Percentiles rank a stretch among this genome's conserved stretches.
Conservation (phyloP, 2,797 vertebrate species). For the Eupleurogrammus muticus region DNA sequence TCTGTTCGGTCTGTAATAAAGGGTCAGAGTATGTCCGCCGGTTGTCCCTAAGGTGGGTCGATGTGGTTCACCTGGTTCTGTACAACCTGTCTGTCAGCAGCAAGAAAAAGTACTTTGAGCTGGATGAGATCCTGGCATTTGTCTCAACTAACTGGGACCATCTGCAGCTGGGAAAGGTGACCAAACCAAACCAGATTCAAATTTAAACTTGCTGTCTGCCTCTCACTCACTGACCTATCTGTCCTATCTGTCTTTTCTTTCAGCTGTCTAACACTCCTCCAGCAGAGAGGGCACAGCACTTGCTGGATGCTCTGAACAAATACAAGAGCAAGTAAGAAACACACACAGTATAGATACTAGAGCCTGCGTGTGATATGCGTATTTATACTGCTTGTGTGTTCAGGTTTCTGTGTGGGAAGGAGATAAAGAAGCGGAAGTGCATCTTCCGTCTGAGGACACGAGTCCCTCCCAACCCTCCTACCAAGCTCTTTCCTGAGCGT, state of each 20-base stretch:
- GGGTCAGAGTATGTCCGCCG: constrained; percentile 93
- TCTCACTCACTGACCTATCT: no score
- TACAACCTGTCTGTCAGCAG: constrained; percentile 96
- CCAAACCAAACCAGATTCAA: not conserved
- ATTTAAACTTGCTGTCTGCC: no score
- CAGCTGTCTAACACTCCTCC: constrained; percentile 91
- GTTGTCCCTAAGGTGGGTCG: constrained; percentile 94
- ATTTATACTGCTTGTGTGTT: constrained; percentile 5
- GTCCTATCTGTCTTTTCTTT: no score
- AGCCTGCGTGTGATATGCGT: not conserved
- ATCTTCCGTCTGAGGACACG: constrained; percentile 96
- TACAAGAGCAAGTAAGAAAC: constrained; percentile 96
- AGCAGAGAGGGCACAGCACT: constrained; percentile 88
- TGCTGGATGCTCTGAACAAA: constrained; percentile 94
- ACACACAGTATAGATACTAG: not conserved
- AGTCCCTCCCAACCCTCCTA: constrained; percentile 92
- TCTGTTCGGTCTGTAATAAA: constrained; percentile 95
- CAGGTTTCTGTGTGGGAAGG: constrained; percentile 96
- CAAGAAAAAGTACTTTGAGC: constrained; percentile 98
- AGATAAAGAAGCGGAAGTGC: constrained; percentile 98
- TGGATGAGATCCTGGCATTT: constrained; percentile 94
- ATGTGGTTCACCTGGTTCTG: constrained; percentile 93
- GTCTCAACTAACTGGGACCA: constrained; percentile 93
- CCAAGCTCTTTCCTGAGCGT: constrained; percentile 91
- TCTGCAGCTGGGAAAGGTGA: constrained; percentile 94